A percentile compares a stretch with the other conserved stretches of the same genome.
Conservation (phyloP, 2,888 invertebrate genomes). For the Carterocephalus palaemon region DNA sequence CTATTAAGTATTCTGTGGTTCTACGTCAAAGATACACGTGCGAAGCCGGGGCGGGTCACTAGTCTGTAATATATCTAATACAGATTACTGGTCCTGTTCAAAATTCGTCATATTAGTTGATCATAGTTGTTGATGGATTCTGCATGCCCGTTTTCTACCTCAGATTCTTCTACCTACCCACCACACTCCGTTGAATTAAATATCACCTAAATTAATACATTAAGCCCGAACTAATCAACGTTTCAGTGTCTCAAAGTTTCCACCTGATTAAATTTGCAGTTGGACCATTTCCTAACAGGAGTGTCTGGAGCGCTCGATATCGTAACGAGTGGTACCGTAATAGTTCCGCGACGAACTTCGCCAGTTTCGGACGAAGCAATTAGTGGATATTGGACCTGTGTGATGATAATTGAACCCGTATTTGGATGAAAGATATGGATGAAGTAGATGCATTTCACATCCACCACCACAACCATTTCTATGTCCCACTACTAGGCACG, state of each 20-base stretch:
- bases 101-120: no score
- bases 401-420: constrained; percentile 15
- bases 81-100: no score
- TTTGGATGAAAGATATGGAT: neutral
- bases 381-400: constrained; percentile 31
- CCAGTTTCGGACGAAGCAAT: constrained; percentile 36
- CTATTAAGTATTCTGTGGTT: no score
- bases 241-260: constrained; percentile 46
- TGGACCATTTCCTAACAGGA: constrained; percentile 41
- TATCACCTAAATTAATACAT: neutral
- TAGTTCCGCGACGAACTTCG: constrained; percentile 29
- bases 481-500: no score
- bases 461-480: no score
- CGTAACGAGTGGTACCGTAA: constrained; percentile 25
- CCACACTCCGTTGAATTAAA: no score
- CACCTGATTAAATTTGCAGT: constrained; percentile 66
- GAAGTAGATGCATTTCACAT: constrained; percentile 7
- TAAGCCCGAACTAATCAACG: constrained; percentile 46
- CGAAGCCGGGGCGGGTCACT: no score
- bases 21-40: no score
- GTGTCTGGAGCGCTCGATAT: constrained; percentile 31
- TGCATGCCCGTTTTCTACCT: no score
- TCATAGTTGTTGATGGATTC: no score
- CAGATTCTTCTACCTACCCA: no score
- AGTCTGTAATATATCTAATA: no score